Percentiles rank a stretch among this genome's conserved stretches.
Conservation (phyloP, 2,113 vertebrate species). For the Stomatorhinus ivindoensis region DNA sequence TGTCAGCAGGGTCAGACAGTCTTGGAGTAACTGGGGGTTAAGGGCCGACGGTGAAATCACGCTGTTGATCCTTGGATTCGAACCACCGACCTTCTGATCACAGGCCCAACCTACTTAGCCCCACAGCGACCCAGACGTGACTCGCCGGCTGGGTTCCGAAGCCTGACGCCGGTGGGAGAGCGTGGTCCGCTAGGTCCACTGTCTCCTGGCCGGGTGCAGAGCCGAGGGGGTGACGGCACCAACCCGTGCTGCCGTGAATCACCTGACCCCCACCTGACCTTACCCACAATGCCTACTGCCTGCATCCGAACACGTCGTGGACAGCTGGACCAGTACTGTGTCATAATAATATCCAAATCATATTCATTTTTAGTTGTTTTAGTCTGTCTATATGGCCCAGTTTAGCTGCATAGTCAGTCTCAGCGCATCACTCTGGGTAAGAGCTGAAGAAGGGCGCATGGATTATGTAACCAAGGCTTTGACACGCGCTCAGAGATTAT, state of each 20-base stretch:
- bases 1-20: not conserved
- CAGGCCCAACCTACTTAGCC: not conserved
- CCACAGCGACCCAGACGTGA: not conserved
- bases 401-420: not conserved
- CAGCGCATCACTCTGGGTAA: not conserved
- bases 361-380: not conserved
- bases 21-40: not conserved
- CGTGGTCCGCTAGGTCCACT: not conserved
- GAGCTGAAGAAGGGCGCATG: not conserved
- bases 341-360: not conserved
- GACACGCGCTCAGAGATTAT: conserved; percentile 8
- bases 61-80: not conserved
- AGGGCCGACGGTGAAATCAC: not conserved
- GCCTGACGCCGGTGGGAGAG: not conserved
- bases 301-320: not conserved
- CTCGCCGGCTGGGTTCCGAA: not conserved
- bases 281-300: not conserved
- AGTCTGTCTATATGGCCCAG: not conserved
- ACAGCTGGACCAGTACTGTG: not conserved
- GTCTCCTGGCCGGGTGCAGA: not conserved
- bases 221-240: not conserved
- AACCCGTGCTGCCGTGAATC: not conserved
- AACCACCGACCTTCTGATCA: not conserved
- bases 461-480: not conserved
- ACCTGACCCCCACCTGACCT: not conserved